Evolutionary conservation across 2,888 invertebrate genomes (phyloP).

Genomic region (Macropis europaea): DNA sequence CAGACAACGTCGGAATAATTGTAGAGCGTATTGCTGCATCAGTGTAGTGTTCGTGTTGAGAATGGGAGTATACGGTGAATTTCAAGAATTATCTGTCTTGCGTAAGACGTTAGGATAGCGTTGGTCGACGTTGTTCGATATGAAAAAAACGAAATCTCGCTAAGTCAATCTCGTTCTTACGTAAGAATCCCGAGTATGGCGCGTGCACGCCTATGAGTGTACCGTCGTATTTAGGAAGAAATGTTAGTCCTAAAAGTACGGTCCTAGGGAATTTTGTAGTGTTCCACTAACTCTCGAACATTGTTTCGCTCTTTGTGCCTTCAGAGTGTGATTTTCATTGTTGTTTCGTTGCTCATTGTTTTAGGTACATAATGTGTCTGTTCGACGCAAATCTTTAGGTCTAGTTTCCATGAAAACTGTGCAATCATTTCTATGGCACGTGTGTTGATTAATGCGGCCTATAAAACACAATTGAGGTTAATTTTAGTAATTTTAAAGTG

Average conservation of each 20-base stretch:
- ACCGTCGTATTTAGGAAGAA: neutral
- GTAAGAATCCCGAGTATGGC: conserved; percentile 8
- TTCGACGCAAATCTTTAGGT: neutral
- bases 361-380: too few species aligned
- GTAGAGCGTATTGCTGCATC: too few species aligned
- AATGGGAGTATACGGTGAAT: too few species aligned
- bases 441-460: too few species aligned
- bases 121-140: neutral
- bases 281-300: too few species aligned
- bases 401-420: conserved; percentile 1
- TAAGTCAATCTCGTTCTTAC: conserved; percentile 19
- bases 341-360: too few species aligned
- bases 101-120: neutral
- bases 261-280: neutral
- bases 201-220: conserved; percentile 4
- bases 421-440: too few species aligned
- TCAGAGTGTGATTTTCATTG: conserved; percentile 3
- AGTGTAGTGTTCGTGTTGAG: too few species aligned
- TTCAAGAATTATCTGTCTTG: conserved; percentile 7
- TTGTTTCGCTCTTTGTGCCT: too few species aligned
- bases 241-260: conserved; percentile 9
- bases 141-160: conserved; percentile 15
- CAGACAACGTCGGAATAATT: too few species aligned
- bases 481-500: too few species aligned
- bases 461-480: too few species aligned